Percentiles rank a stretch among this genome's conserved stretches.
phyloP scores from a whole-genome alignment of 2,888 invertebrate species.

The Lasioglossum morio region DNA sequence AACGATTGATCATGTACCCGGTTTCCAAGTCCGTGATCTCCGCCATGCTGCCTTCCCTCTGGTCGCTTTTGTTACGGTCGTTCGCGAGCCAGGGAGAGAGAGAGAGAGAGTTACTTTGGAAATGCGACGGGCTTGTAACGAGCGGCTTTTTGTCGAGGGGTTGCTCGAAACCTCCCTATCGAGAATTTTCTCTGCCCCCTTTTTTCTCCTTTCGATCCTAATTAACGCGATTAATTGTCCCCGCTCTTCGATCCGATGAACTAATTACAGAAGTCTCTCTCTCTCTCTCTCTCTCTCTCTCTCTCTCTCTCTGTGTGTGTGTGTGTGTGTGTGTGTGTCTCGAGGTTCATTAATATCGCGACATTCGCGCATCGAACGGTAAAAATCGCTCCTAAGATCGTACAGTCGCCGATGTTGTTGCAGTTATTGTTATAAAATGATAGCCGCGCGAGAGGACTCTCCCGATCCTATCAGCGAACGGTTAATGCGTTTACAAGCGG shows the following conservation, averaged over 20 bases:
- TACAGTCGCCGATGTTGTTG: neutral
- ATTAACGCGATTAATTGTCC: conserved; percentile 28
- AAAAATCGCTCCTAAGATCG: neutral
- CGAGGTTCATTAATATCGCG: neutral
- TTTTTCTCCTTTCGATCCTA: conserved; percentile 11
- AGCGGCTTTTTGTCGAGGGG: neutral
- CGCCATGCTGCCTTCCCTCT: neutral
- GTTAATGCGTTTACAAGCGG: neutral
- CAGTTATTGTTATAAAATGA: neutral
- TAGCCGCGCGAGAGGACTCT: neutral
- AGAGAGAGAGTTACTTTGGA: conserved; percentile 22
- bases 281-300: neutral
- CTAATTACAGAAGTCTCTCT: conserved; percentile 1
- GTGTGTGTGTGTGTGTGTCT: neutral
- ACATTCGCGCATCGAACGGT: neutral
- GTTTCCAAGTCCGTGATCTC: neutral
- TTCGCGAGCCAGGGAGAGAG: conserved; percentile 14
- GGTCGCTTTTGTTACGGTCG: conserved; percentile 38
- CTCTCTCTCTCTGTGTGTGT: no score
- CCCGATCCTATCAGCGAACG: neutral
- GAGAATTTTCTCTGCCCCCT: neutral
- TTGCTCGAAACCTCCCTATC: neutral
- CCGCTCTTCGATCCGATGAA: neutral
- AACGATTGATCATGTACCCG: conserved; percentile 19
- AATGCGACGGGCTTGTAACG: conserved; percentile 25